Evolutionary conservation across 1,140 invertebrate genomes (phyloP), one percentile per base, ranked within the genome.

Genomic region (Scaptodrosophila lebanonensis): DNA sequence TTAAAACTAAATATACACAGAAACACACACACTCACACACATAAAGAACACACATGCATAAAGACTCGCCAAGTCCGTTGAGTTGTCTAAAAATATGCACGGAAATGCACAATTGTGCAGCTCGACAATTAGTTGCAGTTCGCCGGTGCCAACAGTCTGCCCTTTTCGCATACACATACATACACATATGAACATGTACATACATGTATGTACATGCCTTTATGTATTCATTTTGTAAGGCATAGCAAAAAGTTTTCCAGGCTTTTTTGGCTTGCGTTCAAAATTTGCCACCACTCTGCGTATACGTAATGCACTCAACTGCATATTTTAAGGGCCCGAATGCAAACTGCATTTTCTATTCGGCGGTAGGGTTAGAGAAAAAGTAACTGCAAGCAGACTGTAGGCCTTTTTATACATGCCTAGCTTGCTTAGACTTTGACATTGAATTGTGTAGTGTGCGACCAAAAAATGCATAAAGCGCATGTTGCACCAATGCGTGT

Each of bases 101-200:
- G 83, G 83, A 85, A 85, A 73, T 85, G 83, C 83, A 85, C 83
- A 85, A 85, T 85, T 85, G 83, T 85, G 83, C 83, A 85, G 67
- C 75, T 77, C 66, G 63, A 58, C 83, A 85, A 85, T 85, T 85
- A 85, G 83, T 68, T 77, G 73, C 60, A 77, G 33, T 48, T 66
- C 30, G 53, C 45, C 60, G 8, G 3, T 25, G 8, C 22, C 3
- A 4, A 8, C 22, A 3, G 22, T 4, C 22, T 25, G 22, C 8
- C 22, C 22, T 4, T n/a, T n/a, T n/a, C n/a, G n/a, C n/a, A n/a
- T n/a, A n/a, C n/a, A n/a, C n/a, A n/a, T n/a, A n/a, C n/a, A n/a
- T n/a, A n/a, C n/a, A n/a, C n/a, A n/a, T n/a, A n/a, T n/a, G n/a
- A n/a, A n/a, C n/a, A n/a, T n/a, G 22, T 25, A 25, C 22, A 25